A percentile compares a stretch with the other conserved stretches of the same genome.
Conservation (phyloP, 2,113 vertebrate genomes). For the Rynchops niger region DNA sequence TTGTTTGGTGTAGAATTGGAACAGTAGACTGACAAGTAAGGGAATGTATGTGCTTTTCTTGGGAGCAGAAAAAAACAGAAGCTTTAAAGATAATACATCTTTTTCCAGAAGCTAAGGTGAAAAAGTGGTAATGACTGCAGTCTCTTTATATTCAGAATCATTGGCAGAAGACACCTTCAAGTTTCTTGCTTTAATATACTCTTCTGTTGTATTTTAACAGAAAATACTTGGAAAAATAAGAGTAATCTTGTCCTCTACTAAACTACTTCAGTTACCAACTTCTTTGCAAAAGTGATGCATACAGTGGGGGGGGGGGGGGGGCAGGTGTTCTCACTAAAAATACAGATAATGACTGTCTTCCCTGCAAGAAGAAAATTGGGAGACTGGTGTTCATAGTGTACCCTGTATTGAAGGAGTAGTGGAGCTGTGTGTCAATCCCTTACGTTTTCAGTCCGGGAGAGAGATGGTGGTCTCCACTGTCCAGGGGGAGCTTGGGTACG, state of each 20-base stretch:
- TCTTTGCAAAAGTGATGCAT: neutral
- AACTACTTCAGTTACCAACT: neutral
- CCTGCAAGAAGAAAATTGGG: neutral
- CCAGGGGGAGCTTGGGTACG: neutral
- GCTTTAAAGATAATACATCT: neutral
- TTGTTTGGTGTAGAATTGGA: neutral
- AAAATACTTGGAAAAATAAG: neutral
- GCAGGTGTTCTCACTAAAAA: neutral
- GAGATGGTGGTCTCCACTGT: neutral
- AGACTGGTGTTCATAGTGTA: neutral
- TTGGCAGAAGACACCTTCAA: neutral
- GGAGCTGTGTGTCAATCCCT: neutral
- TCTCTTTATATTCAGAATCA: slow-evolving; percentile 1
- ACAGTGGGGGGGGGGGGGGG: too few species aligned
- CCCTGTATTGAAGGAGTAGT: neutral
- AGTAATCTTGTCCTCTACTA: neutral
- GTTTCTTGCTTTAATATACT: neutral
- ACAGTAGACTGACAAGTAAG: neutral
- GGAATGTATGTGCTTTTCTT: neutral
- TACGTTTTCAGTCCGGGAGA: neutral
- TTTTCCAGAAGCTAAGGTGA: neutral
- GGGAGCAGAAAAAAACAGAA: neutral
- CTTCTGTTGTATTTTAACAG: neutral
- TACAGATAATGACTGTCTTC: neutral
- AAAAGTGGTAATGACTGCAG: neutral